These are phyloP conservation scores for Allacma fusca DNA, from an alignment of 2,888 invertebrate genomes.

Conservation along the genomic window DNA sequence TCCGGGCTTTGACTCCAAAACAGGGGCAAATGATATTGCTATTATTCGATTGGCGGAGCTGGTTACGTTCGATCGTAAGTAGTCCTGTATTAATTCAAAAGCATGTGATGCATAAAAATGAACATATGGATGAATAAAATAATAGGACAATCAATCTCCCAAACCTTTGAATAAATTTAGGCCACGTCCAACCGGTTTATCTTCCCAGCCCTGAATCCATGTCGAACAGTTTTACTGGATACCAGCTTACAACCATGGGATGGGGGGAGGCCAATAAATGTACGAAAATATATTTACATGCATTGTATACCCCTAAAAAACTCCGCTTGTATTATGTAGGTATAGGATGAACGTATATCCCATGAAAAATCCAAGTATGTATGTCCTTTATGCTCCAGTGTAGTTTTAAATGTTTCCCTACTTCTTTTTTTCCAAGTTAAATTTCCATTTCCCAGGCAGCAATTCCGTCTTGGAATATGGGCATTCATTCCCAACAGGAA, in stretches of 20 bases:
- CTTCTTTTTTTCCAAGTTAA: too few species aligned
- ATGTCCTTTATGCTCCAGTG: too few species aligned
- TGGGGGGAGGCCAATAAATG: slow-evolving; percentile 54
- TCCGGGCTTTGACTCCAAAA: slow-evolving; percentile 53
- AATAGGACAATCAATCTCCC: background rate
- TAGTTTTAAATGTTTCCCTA: too few species aligned
- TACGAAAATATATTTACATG: slow-evolving; percentile 29
- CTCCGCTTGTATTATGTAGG: too few species aligned
- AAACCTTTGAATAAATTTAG: slow-evolving; percentile 42
- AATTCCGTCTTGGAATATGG: too few species aligned
- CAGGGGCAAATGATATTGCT: slow-evolving; percentile 57
- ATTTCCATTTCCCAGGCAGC: too few species aligned
- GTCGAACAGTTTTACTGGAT: slow-evolving; percentile 52
- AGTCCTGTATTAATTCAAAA: background rate
- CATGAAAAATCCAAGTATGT: too few species aligned
- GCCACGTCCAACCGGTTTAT: slow-evolving; percentile 56
- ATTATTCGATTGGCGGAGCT: slow-evolving; percentile 45
- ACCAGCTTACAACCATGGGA: slow-evolving; percentile 52
- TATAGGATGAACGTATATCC: too few species aligned
- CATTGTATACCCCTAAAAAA: too few species aligned
- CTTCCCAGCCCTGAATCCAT: slow-evolving; percentile 53
- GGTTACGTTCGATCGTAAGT: slow-evolving; percentile 47
- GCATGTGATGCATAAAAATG: background rate
- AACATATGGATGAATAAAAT: background rate
- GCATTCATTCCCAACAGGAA: too few species aligned